Evolutionary conservation across 2,797 vertebrate species (phyloP).

Genomic region (Labroides dimidiatus): DNA sequence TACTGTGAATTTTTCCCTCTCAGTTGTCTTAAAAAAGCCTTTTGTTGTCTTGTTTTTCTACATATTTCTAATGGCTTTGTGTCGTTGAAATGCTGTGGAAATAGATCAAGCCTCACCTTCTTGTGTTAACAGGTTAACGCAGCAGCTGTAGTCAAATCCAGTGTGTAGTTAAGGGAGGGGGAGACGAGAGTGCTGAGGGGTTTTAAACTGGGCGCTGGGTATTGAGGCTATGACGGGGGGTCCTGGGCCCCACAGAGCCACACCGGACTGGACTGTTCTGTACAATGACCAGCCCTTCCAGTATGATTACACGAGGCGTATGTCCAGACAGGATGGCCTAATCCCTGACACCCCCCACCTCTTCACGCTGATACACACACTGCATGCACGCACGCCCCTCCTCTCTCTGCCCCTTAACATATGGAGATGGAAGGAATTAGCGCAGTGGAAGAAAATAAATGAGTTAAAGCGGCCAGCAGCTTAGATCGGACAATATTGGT

Average conservation of each 20-base stretch:
- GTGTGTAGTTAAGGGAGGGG: not conserved
- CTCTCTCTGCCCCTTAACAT: conserved; percentile 69
- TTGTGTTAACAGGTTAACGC: not conserved
- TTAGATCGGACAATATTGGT: conserved; percentile 63
- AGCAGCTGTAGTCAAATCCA: conserved; percentile 2
- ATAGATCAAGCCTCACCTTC: not conserved
- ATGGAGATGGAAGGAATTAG: conserved; percentile 87
- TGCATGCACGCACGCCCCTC: conserved; percentile 20
- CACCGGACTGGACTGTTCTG: conserved; percentile 60
- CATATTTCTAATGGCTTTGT: not conserved
- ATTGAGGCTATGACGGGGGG: conserved; percentile 12
- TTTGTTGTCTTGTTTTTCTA: not conserved
- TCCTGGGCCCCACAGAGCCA: conserved; percentile 56
- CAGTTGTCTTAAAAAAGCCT: too few species aligned
- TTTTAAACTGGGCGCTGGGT: not conserved
- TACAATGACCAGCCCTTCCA: conserved; percentile 71
- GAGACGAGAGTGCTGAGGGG: too few species aligned
- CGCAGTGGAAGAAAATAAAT: conserved; percentile 78
- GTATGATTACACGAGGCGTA: conserved; percentile 82
- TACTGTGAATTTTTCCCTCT: too few species aligned
- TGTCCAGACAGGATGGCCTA: conserved; percentile 82
- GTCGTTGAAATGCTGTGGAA: not conserved
- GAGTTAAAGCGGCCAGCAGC: conserved; percentile 73
- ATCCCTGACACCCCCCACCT: conserved; percentile 71
- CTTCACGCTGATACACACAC: conserved; percentile 23